phyloP scores from a whole-genome alignment of 2,888 invertebrate species.

The Cremastinae sp. region DNA sequence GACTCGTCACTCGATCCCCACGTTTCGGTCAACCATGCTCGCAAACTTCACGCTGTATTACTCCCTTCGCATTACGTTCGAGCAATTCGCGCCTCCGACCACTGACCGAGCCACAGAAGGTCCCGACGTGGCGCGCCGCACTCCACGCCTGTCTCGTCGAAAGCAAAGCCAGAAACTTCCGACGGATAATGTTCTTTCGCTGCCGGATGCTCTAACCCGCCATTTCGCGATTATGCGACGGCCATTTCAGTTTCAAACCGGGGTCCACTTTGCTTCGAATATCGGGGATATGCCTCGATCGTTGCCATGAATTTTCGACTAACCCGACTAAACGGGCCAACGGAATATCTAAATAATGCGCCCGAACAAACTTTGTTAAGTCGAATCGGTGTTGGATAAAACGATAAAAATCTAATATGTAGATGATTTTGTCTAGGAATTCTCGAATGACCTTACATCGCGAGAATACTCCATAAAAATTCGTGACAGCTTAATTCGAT shows the following conservation, averaged over 20 bases:
- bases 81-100: constrained; percentile 47
- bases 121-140: constrained; percentile 27
- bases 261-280: background rate
- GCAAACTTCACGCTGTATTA: constrained; percentile 51
- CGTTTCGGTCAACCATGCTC: constrained; percentile 37
- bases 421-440: no score
- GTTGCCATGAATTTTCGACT: no score
- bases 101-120: constrained; percentile 36
- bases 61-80: constrained; percentile 49
- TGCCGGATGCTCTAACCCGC: background rate
- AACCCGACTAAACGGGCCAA: no score
- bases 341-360: no score
- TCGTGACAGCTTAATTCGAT: no score
- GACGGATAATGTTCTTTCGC: constrained; percentile 19
- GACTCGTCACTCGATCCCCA: constrained; percentile 34
- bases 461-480: no score
- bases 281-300: no score
- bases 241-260: background rate
- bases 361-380: no score
- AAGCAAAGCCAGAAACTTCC: constrained; percentile 27
- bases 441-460: no score
- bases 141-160: constrained; percentile 14
- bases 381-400: no score
- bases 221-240: background rate
- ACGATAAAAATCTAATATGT: no score